Evolutionary conservation across 2,113 vertebrate species (phyloP).

Genomic region (Bos indicus): DNA sequence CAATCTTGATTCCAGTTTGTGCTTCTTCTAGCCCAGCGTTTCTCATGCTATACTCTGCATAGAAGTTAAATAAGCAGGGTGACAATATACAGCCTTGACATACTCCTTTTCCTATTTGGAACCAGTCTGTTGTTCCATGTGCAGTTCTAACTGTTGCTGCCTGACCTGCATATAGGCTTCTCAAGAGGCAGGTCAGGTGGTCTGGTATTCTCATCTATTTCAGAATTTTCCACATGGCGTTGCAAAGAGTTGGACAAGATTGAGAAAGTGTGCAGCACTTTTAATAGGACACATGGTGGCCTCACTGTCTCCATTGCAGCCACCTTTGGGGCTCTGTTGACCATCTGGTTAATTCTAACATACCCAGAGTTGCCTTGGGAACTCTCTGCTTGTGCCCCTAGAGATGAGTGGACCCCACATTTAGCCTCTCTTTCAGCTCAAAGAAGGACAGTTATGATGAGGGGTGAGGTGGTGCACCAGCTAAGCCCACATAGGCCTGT

Average conservation of each 20-base stretch:
- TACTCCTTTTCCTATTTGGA: no score
- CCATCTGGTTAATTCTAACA: not conserved
- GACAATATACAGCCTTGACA: no score
- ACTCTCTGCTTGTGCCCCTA: no score
- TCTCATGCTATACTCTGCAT: no score
- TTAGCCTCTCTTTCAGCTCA: not conserved
- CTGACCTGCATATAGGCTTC: no score
- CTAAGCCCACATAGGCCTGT: no score
- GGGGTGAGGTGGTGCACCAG: not conserved
- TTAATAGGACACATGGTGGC: not conserved
- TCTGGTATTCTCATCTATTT: no score
- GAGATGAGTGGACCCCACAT: not conserved
- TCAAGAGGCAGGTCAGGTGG: no score
- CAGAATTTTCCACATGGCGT: not conserved
- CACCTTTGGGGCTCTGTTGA: not conserved
- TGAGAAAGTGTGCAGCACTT: not conserved
- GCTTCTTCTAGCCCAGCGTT: accelerated
- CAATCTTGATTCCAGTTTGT: no score
- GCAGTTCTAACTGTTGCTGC: no score
- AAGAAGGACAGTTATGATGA: not conserved
- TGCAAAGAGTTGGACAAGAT: not conserved
- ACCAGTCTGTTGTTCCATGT: no score
- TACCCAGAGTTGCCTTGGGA: not conserved
- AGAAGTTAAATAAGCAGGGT: no score
- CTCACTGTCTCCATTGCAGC: not conserved